These are phyloP conservation scores for Lasioglossum pauxillum DNA, from an alignment of 2,888 invertebrate species.

Conservation along the genomic window DNA sequence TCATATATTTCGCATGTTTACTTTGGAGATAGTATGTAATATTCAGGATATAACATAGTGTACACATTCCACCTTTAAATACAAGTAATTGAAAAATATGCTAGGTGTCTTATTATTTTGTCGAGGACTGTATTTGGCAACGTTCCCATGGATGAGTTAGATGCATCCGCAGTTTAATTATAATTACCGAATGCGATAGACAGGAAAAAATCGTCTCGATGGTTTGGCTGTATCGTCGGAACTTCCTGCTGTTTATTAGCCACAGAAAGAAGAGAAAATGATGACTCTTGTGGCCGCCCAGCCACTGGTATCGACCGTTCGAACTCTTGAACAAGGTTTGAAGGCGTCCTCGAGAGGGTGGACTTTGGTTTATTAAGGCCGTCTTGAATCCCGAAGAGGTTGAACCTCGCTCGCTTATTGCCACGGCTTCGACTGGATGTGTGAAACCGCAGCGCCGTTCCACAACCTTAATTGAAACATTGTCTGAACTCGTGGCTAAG, in stretches of 20 bases:
- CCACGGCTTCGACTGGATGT: slow-evolving; percentile 34
- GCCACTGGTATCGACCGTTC: slow-evolving; percentile 52
- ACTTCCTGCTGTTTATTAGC: slow-evolving; percentile 33
- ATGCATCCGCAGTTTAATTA: background rate
- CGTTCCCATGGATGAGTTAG: background rate
- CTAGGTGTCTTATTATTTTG: no score
- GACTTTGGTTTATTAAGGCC: slow-evolving; percentile 66
- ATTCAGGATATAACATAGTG: no score
- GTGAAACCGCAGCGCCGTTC: slow-evolving; percentile 44
- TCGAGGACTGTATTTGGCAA: background rate
- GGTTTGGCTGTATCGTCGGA: background rate
- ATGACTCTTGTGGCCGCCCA: slow-evolving; percentile 39
- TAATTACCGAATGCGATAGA: background rate
- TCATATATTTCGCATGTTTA: no score
- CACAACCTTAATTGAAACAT: slow-evolving; percentile 56
- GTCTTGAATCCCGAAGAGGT: slow-evolving; percentile 55
- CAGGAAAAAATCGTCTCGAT: background rate
- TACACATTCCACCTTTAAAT: no score
- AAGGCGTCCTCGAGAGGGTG: slow-evolving; percentile 52
- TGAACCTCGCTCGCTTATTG: slow-evolving; percentile 65
- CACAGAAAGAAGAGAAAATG: slow-evolving; percentile 11
- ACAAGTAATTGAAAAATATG: no score
- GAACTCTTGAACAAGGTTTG: slow-evolving; percentile 49
- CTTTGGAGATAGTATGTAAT: no score
- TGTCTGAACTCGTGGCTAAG: slow-evolving; percentile 24